Evolutionary conservation across 2,113 vertebrate genomes (phyloP), one percentile per base, ranked within the genome.

Genomic region (Proteles cristata): DNA sequence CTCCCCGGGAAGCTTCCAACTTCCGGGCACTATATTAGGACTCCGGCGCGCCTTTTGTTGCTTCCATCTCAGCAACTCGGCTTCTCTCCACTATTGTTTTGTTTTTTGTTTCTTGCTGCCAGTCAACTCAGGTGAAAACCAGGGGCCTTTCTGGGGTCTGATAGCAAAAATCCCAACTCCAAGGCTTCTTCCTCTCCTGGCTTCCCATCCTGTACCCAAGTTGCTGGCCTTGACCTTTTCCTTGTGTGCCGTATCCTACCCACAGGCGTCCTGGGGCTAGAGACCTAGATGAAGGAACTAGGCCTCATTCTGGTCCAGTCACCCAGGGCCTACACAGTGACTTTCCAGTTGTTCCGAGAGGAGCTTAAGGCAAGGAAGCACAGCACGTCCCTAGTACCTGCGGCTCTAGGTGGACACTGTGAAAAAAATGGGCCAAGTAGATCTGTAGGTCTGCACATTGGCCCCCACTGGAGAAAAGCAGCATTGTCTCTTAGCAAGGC

Each of bases 101-200:
- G 25, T 10, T 61, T 74, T 66, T 61, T 91, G 25, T 50, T 48
- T 50, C 79, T 94, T 76, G 80, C 81, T 92, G 45, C 11, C 80
- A 79, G 0, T 73, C 33, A 73, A 73, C n/a, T 55, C n/a, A 81
- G 66, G 26, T 86, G 10, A 69, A 88, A 83, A 82, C 21, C 48
- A 68, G 19, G 17, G 33, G 68, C 19, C n/a, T 55, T 28, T 31
- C 63, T 83, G 81, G 58, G 61, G 16, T 48, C 50, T 73, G 14
- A 33, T 4, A 45, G n/a, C n/a, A 48, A 77, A 83, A 83, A 50
- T 65, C 31, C 61, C 45, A 5, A 39, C 15, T 43, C 79, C 80
- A 28, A 25, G 68, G 11, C 15, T 2, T 21, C 66, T 82, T 68
- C 45, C n/a, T 83, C 28, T 71, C 12, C 80, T 0, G 10, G 12